Evolutionary conservation across 2,888 invertebrate species (phyloP).

Genomic region (Protophormia terraenovae): DNA sequence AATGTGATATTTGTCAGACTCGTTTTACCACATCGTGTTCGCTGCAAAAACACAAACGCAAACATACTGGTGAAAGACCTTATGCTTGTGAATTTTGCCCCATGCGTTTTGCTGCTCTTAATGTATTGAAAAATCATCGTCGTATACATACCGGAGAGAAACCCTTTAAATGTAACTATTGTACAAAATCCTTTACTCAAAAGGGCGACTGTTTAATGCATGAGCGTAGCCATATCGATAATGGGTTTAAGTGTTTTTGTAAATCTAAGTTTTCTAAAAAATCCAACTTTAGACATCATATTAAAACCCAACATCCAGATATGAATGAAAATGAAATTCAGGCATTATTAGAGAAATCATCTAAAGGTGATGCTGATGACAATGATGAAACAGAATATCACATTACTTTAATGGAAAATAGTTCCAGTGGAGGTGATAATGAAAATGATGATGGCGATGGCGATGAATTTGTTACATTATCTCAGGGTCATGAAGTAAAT

Average conservation of each 20-base stretch:
- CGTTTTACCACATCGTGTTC: constrained; percentile 85
- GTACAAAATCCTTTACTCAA: constrained; percentile 84
- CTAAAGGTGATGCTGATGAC: too few species aligned
- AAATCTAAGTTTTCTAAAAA: constrained; percentile 82
- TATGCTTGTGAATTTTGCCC: constrained; percentile 84
- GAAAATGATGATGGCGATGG: background rate
- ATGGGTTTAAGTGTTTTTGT: constrained; percentile 78
- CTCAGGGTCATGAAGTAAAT: background rate
- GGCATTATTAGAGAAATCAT: constrained; percentile 10
- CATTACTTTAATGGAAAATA: constrained; percentile 16
- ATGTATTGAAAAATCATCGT: constrained; percentile 84
- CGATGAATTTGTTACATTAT: constrained; percentile 3
- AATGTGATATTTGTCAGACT: constrained; percentile 83
- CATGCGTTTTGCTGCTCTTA: constrained; percentile 83
- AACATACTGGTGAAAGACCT: constrained; percentile 84
- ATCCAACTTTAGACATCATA: constrained; percentile 45
- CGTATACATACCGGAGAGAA: constrained; percentile 84
- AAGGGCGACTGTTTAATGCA: constrained; percentile 84
- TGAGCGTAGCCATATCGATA: constrained; percentile 83
- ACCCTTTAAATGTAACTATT: constrained; percentile 83
- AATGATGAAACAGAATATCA: constrained; percentile 25
- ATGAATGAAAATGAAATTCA: constrained; percentile 37
- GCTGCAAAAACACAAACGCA: constrained; percentile 83
- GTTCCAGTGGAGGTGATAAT: background rate
- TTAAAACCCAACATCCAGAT: constrained; percentile 49